Base-by-base conservation (phyloP, 2,888 invertebrate genomes). In the Hemithea aestivaria region DNA sequence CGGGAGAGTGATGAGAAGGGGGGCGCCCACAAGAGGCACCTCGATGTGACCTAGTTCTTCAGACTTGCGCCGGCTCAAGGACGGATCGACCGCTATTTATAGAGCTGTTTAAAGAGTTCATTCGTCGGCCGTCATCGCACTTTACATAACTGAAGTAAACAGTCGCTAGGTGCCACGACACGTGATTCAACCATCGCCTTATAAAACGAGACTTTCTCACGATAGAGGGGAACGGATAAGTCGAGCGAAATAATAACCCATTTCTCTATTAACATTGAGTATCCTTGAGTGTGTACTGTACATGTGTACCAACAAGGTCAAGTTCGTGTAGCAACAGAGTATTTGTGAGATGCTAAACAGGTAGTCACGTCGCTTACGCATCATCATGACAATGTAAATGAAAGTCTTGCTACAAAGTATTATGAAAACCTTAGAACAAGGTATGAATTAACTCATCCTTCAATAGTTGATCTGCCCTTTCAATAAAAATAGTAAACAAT, bases 81-180 rank as follows among this genome's bases (percentile, higher is more conserved):
- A 84, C 87, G 76, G 74, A 81, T 78, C 77, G 79, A 70, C 75
- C 75, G 82, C 81, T 84, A 87, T 87, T 84, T 79, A 83, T 84
- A 85, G 75, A 76, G 82, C 81, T 84, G 85, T 87, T 84, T 79
- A 83, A 84, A 85, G 75, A 76, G 75, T 77, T 75, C 74, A 80
- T 73, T 79, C 72, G 74, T 67, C 70, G 69, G 73, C 77, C 79
- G 75, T 75, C 80, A 79, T 62, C 65, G 63, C 69, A 77, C 73
- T 82, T 82, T 82, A 81, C 81, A 81, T 81, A 83, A 83, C 77
- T 69, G 69, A 73, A 73, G 69, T 62, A 65, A 67, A 61, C 58
- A 56, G 66, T 66, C 62, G 59, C 73, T 73, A 74, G 69, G 73
- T 74, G 70, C 57, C 55, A 45, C 49, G 54, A 56, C 73, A 73